These are phyloP conservation scores for Tragelaphus strepsiceros DNA, from an alignment of 2,113 vertebrate species.

Conservation along the genomic window DNA sequence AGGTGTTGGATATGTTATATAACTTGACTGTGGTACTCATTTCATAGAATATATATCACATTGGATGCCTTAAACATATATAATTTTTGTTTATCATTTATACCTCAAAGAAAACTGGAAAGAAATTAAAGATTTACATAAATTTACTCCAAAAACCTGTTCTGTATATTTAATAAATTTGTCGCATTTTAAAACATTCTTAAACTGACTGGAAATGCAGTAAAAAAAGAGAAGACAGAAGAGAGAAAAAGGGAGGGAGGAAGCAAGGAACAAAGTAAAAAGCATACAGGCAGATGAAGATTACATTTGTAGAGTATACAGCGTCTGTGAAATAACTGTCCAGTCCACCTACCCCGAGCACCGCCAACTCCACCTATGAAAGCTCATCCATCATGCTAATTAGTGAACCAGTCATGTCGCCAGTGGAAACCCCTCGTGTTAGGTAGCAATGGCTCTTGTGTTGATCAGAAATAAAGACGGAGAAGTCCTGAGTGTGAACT, in stretches of 20 bases:
- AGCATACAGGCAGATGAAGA: neutral
- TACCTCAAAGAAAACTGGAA: neutral
- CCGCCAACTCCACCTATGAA: neutral
- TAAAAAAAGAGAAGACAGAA: neutral
- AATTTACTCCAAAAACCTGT: neutral
- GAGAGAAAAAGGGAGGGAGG: too few species aligned
- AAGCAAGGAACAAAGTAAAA: fast-evolving
- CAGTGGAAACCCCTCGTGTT: neutral
- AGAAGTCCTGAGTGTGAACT: neutral
- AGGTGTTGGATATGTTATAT: neutral
- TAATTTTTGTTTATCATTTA: neutral
- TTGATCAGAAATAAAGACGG: neutral
- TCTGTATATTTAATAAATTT: neutral
- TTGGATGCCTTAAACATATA: neutral
- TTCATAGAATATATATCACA: neutral
- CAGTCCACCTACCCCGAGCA: neutral
- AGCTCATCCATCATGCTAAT: neutral
- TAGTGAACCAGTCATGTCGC: neutral
- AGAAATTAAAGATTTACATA: neutral
- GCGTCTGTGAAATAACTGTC: neutral
- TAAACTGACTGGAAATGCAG: neutral
- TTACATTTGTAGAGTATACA: neutral
- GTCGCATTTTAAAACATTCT: neutral
- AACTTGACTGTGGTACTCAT: neutral
- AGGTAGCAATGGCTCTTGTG: neutral